A percentile compares a stretch with the other conserved stretches of the same genome.
Conservation (phyloP, 2,797 vertebrate species). For the Spondyliosoma cantharus region DNA sequence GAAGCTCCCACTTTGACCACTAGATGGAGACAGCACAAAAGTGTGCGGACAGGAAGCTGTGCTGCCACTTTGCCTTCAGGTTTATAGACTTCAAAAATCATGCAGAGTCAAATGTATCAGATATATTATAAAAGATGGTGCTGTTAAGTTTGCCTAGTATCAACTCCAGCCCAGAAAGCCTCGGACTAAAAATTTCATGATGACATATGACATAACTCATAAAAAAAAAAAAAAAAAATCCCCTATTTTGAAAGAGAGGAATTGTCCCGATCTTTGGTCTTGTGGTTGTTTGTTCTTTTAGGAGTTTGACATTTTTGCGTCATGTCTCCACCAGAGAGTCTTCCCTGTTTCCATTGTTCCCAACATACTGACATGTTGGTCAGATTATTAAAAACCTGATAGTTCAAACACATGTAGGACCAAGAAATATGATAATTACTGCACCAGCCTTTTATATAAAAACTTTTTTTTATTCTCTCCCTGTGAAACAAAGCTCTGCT, state of each 20-base stretch:
- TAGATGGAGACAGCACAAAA: constrained; percentile 51
- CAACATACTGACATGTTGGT: not conserved
- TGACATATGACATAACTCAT: not conserved
- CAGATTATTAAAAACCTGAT: not conserved
- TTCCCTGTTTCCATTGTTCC: not conserved
- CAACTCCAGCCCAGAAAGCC: not conserved
- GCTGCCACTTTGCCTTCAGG: fast-evolving
- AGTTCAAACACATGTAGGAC: not conserved
- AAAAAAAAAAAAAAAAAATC: constrained; percentile 11
- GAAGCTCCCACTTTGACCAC: constrained; percentile 37
- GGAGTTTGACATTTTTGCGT: not conserved
- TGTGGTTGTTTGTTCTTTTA: constrained; percentile 17
- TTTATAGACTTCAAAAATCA: not conserved
- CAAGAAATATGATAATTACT: not conserved
- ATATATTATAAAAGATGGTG: not conserved
- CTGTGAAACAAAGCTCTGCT: not conserved
- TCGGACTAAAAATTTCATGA: not conserved
- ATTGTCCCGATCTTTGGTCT: constrained; percentile 5
- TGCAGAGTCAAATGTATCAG: not conserved
- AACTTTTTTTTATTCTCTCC: not conserved
- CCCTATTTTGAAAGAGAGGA: constrained; percentile 50
- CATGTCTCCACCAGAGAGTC: not conserved
- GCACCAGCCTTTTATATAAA: not conserved
- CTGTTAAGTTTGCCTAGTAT: not conserved
- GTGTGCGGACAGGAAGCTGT: not conserved